Evolutionary conservation across 1,140 invertebrate species (phyloP), one percentile per base, ranked within the genome.

Genomic region (Microplitis demolitor): DNA sequence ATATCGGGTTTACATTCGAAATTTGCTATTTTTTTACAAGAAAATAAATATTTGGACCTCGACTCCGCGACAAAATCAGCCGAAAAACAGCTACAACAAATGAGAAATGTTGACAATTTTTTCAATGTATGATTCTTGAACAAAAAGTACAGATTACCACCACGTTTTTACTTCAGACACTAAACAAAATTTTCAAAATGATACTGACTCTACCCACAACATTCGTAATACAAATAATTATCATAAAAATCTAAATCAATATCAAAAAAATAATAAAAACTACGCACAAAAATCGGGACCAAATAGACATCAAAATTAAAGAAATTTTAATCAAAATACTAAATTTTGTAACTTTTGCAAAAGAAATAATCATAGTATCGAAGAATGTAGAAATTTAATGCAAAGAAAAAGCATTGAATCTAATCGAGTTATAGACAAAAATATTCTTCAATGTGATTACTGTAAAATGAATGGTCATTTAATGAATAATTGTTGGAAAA

Each of bases 291-390:
- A 39, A 35, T 11, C 37, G 4, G 45, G 6, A n/a, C 63, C 50
- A 35, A 45, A 16, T 45, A 35, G 6, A 6, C 0, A 14, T n/a
- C 31, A 39, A 39, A 39, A 16, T 35, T 6, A 31, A 66, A 66
- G 11, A 31, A 66, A 14, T 8, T 11, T n/a, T 6, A 9, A 11
- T 4, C 3, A 39, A 39, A 45, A 4, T 5, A 13, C 4, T 66
- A 66, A 45, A 66, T 66, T n/a, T 24, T 66, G 35, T n/a, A 39
- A 66, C 1, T 66, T 35, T 45, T 66, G 63, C 13, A 66, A 66
- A 14, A 35, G 16, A 45, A 39, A 9, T 11, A 45, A 45, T 35
- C 37, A 66, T 45, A 16, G 5, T 66, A 66, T 37, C n/a, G 37
- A 9, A 4, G 35, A 66, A 39, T 50, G 63, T n/a, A 35, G 63